Conservation (phyloP, 1,140 invertebrate genomes). For the Alviniconcha marisindica region DNA sequence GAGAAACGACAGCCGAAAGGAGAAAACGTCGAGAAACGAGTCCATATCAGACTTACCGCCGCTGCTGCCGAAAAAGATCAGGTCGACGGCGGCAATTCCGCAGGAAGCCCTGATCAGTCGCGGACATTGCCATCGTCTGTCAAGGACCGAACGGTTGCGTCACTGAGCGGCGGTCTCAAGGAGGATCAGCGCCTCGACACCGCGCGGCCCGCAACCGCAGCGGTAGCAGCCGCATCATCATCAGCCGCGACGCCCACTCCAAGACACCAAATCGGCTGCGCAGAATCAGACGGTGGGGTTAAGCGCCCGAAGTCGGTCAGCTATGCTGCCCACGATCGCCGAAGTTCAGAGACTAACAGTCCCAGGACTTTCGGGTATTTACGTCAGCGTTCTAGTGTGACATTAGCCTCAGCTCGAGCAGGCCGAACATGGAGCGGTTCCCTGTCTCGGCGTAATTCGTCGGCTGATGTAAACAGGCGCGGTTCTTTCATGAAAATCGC, state of each 20-base stretch:
- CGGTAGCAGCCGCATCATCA: not conserved
- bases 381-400: not conserved
- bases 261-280: not conserved
- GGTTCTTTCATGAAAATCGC: conserved; percentile 20
- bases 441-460: not conserved
- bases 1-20: too few relatives aligned
- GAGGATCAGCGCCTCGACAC: not conserved
- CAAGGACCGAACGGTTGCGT: not conserved
- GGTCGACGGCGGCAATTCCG: not conserved
- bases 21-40: not conserved
- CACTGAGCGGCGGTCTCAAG: not conserved
- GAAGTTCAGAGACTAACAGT: not conserved
- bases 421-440: not conserved
- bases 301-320: not conserved
- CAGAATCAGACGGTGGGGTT: not conserved
- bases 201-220: not conserved
- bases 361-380: not conserved
- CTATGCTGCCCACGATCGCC: not conserved
- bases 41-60: not conserved
- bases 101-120: too few relatives aligned
- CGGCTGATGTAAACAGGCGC: not conserved
- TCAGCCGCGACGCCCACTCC: not conserved
- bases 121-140: not conserved
- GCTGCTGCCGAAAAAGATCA: not conserved
- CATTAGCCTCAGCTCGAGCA: not conserved